Base-by-base conservation (phyloP, 2,888 invertebrate genomes). In the Leptinotarsa haldemani region DNA sequence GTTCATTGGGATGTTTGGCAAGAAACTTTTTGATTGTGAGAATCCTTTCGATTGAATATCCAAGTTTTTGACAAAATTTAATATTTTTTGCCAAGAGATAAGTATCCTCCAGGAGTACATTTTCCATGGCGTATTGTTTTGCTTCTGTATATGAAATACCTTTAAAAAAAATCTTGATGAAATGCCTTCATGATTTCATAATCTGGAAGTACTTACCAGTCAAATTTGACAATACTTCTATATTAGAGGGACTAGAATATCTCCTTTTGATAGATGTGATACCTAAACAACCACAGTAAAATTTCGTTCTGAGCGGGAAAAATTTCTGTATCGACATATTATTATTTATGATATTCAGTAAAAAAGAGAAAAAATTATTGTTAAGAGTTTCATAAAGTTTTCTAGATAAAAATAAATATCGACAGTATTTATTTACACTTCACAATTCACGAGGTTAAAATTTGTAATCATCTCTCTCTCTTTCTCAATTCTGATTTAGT, bases 11-110 rank as follows among this genome's bases (percentile, higher is more conserved):
- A 80, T 90, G 89, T 83, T 89, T 88, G 69, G 88, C 89, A n/a
- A 93, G 88, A 3, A 93, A 74, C 47, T 12, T 89, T 0, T 91
- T 90, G 79, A 90, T 88, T 2, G 85, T 76, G 56, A 90, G 87
- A 18, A 93, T 90, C 40, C 91, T 90, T 30, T 88, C 79, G 2
- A 89, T 84, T 0, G 87, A 85, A 69, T 90, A 91, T 4, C 88
- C 87, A 58, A 90, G 88, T 77, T 88, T 88, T 69, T 80, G 77
- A 77, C 82, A 84, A 67, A 77, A 81, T 61, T 81, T 73, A 22
- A 84, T 79, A 7, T 77, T 78, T 47, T 79, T 73, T 13, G 74
- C 63, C 9, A 84, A 30, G 20, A 68, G 53, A 16, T 75, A 78
- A 25, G 69, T 65, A 65, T 80, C 78, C 63, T 78, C 50, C 2